Percentiles rank a stretch among this genome's conserved stretches.
These are phyloP conservation scores for Parapsyche elsis DNA, from an alignment of 1,140 invertebrate genomes.

Conservation along the genomic window DNA sequence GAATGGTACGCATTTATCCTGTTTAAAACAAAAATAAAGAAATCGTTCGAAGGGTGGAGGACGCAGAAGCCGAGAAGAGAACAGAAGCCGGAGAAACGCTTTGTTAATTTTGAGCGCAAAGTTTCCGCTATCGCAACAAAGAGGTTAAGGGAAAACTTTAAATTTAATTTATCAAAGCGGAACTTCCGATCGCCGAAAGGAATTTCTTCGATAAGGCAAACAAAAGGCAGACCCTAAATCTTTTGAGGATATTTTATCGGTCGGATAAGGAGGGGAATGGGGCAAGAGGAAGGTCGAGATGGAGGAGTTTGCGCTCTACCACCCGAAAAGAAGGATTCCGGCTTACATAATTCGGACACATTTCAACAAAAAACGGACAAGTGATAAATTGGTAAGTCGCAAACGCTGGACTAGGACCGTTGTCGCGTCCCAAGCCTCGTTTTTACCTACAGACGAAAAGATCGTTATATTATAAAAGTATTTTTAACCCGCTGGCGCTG, in stretches of 20 bases:
- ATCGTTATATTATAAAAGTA: background rate
- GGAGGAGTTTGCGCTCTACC: background rate
- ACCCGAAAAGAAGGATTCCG: background rate
- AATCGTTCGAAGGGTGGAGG: constrained; percentile 17
- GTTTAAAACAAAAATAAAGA: constrained; percentile 27
- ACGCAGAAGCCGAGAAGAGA: constrained; percentile 16
- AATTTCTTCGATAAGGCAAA: constrained; percentile 39
- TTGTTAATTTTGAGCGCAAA: constrained; percentile 40
- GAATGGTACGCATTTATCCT: constrained; percentile 20
- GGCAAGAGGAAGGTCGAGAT: background rate
- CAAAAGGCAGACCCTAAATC: constrained; percentile 31
- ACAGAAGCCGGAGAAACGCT: constrained; percentile 28
- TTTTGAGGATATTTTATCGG: constrained; percentile 39
- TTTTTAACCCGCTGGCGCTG: background rate
- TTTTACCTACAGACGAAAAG: background rate
- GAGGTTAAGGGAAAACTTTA: constrained; percentile 39
- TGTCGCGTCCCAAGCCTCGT: background rate
- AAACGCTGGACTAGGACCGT: background rate
- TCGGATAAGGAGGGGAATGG: constrained; percentile 11
- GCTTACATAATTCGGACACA: constrained; percentile 20
- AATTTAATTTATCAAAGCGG: constrained; percentile 40
- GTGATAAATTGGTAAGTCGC: constrained; percentile 30
- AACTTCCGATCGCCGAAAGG: constrained; percentile 40
- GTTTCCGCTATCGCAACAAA: constrained; percentile 37
- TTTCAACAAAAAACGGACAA: constrained; percentile 10